phyloP scores from a whole-genome alignment of 2,113 vertebrate genomes.

The Hippoglossus stenolepis region DNA sequence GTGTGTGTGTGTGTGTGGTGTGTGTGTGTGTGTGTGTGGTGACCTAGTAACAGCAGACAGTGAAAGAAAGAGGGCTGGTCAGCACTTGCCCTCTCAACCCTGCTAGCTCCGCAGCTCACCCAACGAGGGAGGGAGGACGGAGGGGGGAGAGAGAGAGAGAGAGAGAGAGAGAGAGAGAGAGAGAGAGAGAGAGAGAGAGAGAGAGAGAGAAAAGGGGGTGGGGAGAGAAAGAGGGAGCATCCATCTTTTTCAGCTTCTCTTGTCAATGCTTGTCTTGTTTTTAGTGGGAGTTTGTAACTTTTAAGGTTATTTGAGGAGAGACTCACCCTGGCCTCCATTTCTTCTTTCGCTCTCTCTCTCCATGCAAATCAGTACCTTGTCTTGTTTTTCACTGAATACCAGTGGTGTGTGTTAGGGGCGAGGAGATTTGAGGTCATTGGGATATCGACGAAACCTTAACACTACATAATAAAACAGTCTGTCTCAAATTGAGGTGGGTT shows the following conservation, averaged over 20 bases:
- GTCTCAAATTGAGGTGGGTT: constrained; percentile 30
- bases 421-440: constrained; percentile 34
- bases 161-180: constrained; percentile 1
- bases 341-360: not conserved
- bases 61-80: constrained; percentile 89
- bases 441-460: constrained; percentile 41
- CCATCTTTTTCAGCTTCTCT: constrained; percentile 54
- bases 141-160: constrained; percentile 12
- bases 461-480: constrained; percentile 48
- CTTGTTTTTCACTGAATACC: not conserved
- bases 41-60: constrained; percentile 83
- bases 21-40: constrained; percentile 78
- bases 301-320: constrained; percentile 67
- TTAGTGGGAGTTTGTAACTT: constrained; percentile 61
- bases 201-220: not conserved
- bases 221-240: constrained; percentile 24
- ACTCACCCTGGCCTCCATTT: constrained; percentile 44
- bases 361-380: constrained; percentile 44
- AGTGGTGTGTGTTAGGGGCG: constrained; percentile 1
- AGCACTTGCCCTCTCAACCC: constrained; percentile 88
- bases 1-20: constrained; percentile 53
- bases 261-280: constrained; percentile 60
- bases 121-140: constrained; percentile 51
- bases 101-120: constrained; percentile 77
- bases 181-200: not conserved